phyloP scores from a whole-genome alignment of 2,113 vertebrate species.

The Tauraco erythrolophus region DNA sequence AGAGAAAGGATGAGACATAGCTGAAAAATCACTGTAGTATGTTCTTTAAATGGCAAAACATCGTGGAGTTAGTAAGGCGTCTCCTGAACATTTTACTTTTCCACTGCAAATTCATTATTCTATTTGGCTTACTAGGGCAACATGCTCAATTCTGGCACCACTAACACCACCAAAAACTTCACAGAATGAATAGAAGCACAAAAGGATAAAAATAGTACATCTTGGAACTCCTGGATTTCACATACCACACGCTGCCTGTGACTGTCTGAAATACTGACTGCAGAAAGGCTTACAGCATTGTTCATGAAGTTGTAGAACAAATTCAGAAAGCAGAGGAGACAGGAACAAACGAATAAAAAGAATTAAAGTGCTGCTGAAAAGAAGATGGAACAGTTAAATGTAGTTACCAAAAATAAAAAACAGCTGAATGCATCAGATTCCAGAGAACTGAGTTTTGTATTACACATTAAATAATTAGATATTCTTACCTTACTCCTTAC shows the following conservation, averaged over 20 bases:
- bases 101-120: background rate
- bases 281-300: background rate
- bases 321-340: background rate
- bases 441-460: background rate
- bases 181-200: background rate
- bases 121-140: background rate
- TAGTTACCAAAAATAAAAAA: constrained; percentile 14
- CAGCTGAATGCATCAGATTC: background rate
- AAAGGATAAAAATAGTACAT: background rate
- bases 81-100: background rate
- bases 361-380: background rate
- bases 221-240: background rate
- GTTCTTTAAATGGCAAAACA: background rate
- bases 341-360: constrained; percentile 2
- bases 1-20: background rate
- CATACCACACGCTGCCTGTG: background rate
- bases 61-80: background rate
- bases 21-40: background rate
- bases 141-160: background rate
- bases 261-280: background rate
- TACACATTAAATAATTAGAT: background rate
- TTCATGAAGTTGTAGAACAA: background rate
- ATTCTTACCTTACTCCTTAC: no score
- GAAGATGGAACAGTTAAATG: background rate
- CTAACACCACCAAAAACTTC: background rate